A percentile compares a stretch with the other conserved stretches of the same genome.
Evolutionary conservation across 2,113 vertebrate genomes (phyloP).

Genomic region (Lagopus leucura): DNA sequence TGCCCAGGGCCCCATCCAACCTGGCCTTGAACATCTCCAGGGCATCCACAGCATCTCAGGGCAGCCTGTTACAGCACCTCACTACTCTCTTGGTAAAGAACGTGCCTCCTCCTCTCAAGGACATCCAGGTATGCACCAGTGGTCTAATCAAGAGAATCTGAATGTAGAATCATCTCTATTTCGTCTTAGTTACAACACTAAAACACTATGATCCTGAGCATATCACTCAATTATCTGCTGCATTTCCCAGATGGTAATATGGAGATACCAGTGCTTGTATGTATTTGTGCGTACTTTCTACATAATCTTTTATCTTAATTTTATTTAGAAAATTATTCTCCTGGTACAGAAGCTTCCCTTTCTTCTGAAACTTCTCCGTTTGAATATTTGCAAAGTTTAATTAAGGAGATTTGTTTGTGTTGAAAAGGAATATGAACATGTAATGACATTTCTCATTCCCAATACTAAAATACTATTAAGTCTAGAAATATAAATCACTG

Average conservation of each 20-base stretch:
- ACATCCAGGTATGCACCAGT: not conserved
- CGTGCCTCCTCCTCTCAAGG: not conserved
- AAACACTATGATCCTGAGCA: not conserved
- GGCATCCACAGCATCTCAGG: no score
- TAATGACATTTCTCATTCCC: slow-evolving; percentile 37
- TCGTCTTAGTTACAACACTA: not conserved
- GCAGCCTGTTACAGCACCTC: no score
- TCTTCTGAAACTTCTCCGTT: not conserved
- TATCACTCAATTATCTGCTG: not conserved
- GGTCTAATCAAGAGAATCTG: not conserved
- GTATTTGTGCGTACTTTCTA: not conserved
- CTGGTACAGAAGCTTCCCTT: not conserved
- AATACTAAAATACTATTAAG: slow-evolving; percentile 2
- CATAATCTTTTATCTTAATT: not conserved
- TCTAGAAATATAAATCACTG: slow-evolving; percentile 33
- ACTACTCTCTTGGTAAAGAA: no score
- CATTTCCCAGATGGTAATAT: not conserved
- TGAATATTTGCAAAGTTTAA: slow-evolving; percentile 6
- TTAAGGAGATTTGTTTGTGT: not conserved
- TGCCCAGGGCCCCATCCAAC: no score
- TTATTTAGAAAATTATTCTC: not conserved
- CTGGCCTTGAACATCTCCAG: no score
- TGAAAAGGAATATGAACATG: slow-evolving; percentile 22
- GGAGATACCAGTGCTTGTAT: not conserved
- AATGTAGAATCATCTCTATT: not conserved